Base-by-base conservation (phyloP, 2,888 invertebrate species). In the Drosophila infuscata region DNA sequence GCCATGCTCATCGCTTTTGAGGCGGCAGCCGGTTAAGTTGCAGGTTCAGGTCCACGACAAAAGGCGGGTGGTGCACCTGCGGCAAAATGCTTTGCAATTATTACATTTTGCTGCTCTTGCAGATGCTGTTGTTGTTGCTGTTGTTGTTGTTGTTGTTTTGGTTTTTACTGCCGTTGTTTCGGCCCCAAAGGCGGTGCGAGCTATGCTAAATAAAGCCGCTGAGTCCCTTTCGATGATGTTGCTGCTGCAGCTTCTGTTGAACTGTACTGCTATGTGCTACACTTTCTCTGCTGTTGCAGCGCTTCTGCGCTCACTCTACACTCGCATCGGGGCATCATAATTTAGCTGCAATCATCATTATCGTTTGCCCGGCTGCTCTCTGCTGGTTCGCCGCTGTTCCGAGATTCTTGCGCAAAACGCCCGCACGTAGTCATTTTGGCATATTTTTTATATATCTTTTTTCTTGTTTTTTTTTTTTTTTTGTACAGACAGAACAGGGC, bases 321-420 rank as follows among this genome's bases (percentile, higher is more conserved):
- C 69, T 79, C 76, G 52, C 63, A 68, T 43, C 79, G 61, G 72
- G 86, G 91, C 92, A 89, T 91, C 91, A 89, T 91, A 92, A 92
- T 92, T 92, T 92, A 91, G 91, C 91, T 90, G 92, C 91, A 92
- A 92, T 92, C 92, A 92, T 92, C 92, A 92, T 92, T 92, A 92
- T 88, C 90, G 87, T 89, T 89, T 81, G 72, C 57, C 59, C 83
- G 73, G 79, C 76, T 62, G 63, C 76, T 77, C 74, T 81, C 74
- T 70, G 65, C 74, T 70, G 65, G 32, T 65, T 35, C 59, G 33
- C 46, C 36, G 51, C 43, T 35, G 43, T 58, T 51, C 57, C 29
- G 68, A 71, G 82, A 84, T 89, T 81, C 86, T 76, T 77, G 67
- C 30, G 72, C 74, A 80, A 88, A 88, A 88, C 88, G 88, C 88